Percentiles rank a stretch among this genome's conserved stretches.
Evolutionary conservation across 2,797 vertebrate genomes (phyloP).

Genomic region (Lacerta bilineata): DNA sequence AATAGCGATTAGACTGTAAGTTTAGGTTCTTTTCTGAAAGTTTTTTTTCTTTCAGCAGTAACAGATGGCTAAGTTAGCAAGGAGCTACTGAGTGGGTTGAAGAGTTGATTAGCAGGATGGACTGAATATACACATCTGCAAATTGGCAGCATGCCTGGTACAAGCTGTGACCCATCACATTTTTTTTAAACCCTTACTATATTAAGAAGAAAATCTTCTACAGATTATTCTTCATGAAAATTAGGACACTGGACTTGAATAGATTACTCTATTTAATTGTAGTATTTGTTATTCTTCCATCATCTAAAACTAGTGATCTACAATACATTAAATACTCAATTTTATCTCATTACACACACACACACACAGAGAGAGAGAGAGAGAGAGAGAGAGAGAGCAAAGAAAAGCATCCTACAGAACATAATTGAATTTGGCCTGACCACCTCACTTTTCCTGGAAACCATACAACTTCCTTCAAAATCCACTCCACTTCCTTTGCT

Average conservation of each 20-base stretch:
- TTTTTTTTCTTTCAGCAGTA: constrained; percentile 56
- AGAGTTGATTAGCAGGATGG: constrained; percentile 61
- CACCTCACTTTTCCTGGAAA: background rate
- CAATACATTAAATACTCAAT: rapidly evolving
- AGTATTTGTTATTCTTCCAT: background rate
- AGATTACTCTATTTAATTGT: constrained; percentile 1
- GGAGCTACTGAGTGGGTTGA: constrained; percentile 52
- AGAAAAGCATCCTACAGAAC: too few relatives aligned
- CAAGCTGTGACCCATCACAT: constrained; percentile 50
- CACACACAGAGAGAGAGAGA: background rate
- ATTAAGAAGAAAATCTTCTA: constrained; percentile 39
- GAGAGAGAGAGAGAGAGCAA: background rate
- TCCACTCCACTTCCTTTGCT: background rate
- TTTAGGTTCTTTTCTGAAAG: constrained; percentile 44
- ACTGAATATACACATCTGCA: constrained; percentile 46
- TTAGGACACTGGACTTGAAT: constrained; percentile 18
- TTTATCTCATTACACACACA: background rate
- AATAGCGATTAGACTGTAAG: constrained; percentile 64
- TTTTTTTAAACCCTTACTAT: constrained; percentile 57
- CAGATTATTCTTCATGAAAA: background rate
- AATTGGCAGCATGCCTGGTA: constrained; percentile 56
- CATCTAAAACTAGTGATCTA: background rate
- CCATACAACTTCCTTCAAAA: background rate
- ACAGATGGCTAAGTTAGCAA: constrained; percentile 67
- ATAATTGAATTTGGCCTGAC: background rate